A percentile compares a stretch with the other conserved stretches of the same genome.
Evolutionary conservation across 2,797 vertebrate species (phyloP).

Genomic region (Parambassis ranga): DNA sequence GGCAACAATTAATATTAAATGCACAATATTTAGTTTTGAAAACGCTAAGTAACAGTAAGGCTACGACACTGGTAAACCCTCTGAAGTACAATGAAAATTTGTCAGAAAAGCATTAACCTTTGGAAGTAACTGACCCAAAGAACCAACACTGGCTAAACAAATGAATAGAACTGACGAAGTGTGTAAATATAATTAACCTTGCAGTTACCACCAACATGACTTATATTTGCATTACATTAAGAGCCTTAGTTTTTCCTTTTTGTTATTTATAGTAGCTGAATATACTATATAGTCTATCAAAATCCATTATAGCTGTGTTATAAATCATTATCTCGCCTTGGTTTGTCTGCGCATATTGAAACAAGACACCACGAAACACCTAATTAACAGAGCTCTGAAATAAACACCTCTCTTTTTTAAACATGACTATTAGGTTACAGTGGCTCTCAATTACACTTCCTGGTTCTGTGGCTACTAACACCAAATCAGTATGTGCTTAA

Average conservation of each 20-base stretch:
- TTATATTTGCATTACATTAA: not conserved
- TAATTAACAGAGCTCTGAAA: constrained; percentile 39
- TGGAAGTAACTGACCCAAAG: not conserved
- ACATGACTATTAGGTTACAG: constrained; percentile 47
- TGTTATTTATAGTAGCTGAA: constrained; percentile 8
- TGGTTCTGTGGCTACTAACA: constrained; percentile 13
- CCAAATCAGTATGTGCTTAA: constrained; percentile 38
- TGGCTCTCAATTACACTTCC: constrained; percentile 39
- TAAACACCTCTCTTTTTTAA: constrained; percentile 17
- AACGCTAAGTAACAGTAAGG: not conserved
- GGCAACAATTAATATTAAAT: constrained; percentile 1
- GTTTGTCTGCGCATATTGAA: constrained; percentile 22
- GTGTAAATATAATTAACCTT: not conserved
- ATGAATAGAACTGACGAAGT: not conserved
- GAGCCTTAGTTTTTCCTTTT: not conserved
- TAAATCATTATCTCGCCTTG: constrained; percentile 40
- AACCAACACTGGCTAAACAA: not conserved
- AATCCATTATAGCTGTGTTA: constrained; percentile 31
- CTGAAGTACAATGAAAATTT: not conserved
- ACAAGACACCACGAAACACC: constrained; percentile 37
- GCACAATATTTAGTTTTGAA: not conserved
- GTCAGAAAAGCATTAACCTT: constrained; percentile 1
- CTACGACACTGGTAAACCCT: not conserved
- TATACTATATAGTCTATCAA: constrained; percentile 2
- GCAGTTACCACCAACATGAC: not conserved